Evolutionary conservation across 2,797 vertebrate species (phyloP), one percentile per base, ranked within the genome.

Genomic region (Toxotes lorentzi): DNA sequence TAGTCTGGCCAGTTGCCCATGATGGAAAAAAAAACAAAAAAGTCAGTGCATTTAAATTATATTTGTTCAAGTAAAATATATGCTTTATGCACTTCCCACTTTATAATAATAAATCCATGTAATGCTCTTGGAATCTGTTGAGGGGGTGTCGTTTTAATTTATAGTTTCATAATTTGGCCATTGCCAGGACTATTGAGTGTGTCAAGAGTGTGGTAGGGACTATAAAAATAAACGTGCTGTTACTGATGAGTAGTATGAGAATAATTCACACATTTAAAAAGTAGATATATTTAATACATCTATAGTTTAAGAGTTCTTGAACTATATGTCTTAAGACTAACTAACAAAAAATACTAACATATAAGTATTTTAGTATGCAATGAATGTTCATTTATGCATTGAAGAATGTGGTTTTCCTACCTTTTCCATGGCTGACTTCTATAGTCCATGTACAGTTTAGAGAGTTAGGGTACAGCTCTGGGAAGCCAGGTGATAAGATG

Each of bases 361-460:
- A n/a, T n/a, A 4, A 14, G 1, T 45, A 54, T 65, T 34, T 43
- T 4, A 59, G 10, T 12, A 27, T 4, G 7, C 7, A 40, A 14
- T 21, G 10, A 38, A 38, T 11, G 38, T 38, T 43, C 35, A 64
- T 3, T 32, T 24, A 0, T 7, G 47, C 24, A 10, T 11, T 32
- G 3, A 65, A 11, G 1, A 41, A 50, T 13, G 4, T 3, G 0
- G 14, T 43, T 57, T 56, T 70, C 79, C 11, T 88, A 95, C 95
- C 95, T 99, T 95, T 96, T 71, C 98, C 98, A 73, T 99, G 98
- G 73, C 96, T 98, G 87, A 99, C 98, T 94, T 99, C 98, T 72
- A 99, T 97, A 58, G 96, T 98, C 98, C 98, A 99, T 0, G 98
- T 99, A 85, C 98, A 99, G 89, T 99, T 99, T 66, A 99, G 86